Evolutionary conservation across 2,113 vertebrate genomes (phyloP), one percentile per base, ranked within the genome.

Genomic region (Heteronetta atricapilla): DNA sequence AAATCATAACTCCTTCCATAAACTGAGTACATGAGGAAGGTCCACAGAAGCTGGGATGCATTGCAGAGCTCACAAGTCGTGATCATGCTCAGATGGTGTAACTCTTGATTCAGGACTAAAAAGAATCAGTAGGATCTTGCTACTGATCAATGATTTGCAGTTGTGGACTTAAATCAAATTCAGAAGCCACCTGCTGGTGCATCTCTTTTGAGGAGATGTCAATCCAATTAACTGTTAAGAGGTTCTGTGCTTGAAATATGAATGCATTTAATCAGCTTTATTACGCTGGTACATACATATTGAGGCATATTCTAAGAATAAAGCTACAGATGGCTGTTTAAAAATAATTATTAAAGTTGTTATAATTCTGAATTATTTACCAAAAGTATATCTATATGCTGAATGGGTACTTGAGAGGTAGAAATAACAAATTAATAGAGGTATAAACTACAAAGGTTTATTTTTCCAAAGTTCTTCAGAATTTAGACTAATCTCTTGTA

Each of bases 201-300:
- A 22, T 40, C 58, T 90, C 86, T 87, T 95, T 7, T 33, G 55
- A 62, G 83, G 82, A 91, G 80, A 92, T 90, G 58, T 90, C 92
- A 90, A 36, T 84, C 86, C 92, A 95, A 84, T 93, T 95, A 93
- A 68, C 74, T 55, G 69, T 67, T 88, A 64, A 93, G 72, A 84
- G 58, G 25, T 91, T 76, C 56, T 50, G 75, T 0, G 0, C 62
- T 66, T 13, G 7, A 75, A 34, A 55, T 75, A 50, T 64, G 56
- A 90, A 86, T 55, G 48, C 0, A 0, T 96, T 95, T 95, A 90
- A 88, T 93, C 86, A 95, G 52, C 31, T 53, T 86, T 73, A 68
- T 84, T 96, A 90, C 84, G 33, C 64, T 73, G 34, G 26, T 42
- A 31, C 66, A 58, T 53, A 62, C 31, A 84, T 79, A 53, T 38